phyloP scores from a whole-genome alignment of 37 sponge, comb jelly and placozoan species.

The Lycopodina hypogea region DNA sequence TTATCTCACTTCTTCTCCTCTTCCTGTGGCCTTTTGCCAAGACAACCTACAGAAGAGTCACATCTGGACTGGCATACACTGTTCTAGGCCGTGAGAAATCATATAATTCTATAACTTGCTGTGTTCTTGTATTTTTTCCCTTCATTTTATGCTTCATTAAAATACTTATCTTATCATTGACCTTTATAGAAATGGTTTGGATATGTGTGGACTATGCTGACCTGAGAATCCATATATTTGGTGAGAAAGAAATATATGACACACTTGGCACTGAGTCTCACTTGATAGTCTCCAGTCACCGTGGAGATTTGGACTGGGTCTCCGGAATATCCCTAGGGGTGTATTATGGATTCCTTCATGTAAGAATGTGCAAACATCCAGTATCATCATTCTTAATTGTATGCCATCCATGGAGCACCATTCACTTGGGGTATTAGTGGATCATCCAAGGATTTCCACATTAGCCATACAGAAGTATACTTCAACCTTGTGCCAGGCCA shows the following conservation, averaged over 20 bases:
- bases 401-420: not conserved
- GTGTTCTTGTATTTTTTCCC: too few species aligned
- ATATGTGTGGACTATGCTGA: conserved; percentile 54
- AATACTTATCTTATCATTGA: not conserved
- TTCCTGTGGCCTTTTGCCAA: conserved; percentile 43
- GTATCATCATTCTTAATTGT: not conserved
- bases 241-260: conserved; percentile 24
- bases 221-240: conserved; percentile 32
- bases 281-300: conserved; percentile 80
- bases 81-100: conserved; percentile 36
- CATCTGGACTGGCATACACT: conserved; percentile 18
- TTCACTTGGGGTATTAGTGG: too few species aligned
- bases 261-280: conserved; percentile 53
- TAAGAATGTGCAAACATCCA: conserved; percentile 10
- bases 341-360: conserved; percentile 23
- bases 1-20: conserved; percentile 18
- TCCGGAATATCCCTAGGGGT: conserved; percentile 49
- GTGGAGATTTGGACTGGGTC: conserved; percentile 95
- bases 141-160: not conserved
- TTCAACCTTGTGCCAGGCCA: too few species aligned
- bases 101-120: not conserved
- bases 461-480: too few species aligned
- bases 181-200: conserved; percentile 49
- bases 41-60: conserved; percentile 28
- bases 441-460: too few species aligned